Conservation (phyloP, 2,113 vertebrate genomes). For the Synodontis membranacea region DNA sequence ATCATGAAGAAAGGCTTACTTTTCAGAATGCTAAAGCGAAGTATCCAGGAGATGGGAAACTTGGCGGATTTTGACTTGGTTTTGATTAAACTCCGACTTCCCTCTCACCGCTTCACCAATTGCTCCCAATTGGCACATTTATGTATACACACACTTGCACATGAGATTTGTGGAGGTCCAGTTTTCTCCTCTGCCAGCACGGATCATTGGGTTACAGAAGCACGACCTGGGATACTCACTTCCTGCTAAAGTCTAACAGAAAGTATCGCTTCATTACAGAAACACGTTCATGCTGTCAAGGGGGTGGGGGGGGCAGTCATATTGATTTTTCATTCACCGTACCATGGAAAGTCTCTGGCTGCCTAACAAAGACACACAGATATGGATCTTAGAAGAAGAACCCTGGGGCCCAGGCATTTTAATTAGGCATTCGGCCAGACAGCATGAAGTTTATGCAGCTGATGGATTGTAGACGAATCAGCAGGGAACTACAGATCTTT, state of each 20-base stretch:
- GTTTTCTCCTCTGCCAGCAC: slow-evolving; percentile 28
- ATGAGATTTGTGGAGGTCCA: slow-evolving; percentile 20
- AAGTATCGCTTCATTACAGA: slow-evolving; percentile 39
- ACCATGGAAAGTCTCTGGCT: background rate
- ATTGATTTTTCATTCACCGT: slow-evolving; percentile 36
- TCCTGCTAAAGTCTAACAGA: slow-evolving; percentile 38
- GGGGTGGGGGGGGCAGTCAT: slow-evolving; percentile 3
- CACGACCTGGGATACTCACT: slow-evolving; percentile 28
- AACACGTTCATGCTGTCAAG: slow-evolving; percentile 32
- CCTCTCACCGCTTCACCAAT: slow-evolving; percentile 16
- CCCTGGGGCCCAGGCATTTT: background rate
- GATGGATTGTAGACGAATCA: background rate
- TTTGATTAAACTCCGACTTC: slow-evolving; percentile 12
- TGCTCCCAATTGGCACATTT: slow-evolving; percentile 37
- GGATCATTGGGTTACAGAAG: slow-evolving; percentile 42
- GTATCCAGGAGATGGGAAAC: background rate
- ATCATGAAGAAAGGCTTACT: background rate
- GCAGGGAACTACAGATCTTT: background rate
- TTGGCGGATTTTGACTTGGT: background rate
- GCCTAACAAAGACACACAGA: slow-evolving; percentile 9
- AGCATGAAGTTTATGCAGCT: slow-evolving; percentile 21
- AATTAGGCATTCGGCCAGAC: background rate
- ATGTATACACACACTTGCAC: slow-evolving; percentile 39
- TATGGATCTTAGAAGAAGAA: slow-evolving; percentile 10
- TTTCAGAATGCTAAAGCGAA: background rate